phyloP scores from a whole-genome alignment of 2,113 vertebrate genomes.

The Chamaea fasciata region DNA sequence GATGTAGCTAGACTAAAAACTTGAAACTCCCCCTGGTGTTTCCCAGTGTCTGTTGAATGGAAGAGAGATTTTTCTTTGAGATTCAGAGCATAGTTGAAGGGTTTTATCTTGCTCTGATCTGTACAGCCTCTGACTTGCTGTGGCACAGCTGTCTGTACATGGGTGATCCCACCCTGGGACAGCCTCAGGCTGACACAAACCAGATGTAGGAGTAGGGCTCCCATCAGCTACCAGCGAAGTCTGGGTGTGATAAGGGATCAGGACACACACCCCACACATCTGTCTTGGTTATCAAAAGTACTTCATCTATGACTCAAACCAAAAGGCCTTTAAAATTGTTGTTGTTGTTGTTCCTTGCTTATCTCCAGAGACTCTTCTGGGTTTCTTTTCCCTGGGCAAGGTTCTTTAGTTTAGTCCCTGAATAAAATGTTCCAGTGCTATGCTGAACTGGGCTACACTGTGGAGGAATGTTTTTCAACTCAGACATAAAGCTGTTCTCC shows the following conservation, averaged over 20 bases:
- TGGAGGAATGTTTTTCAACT: neutral
- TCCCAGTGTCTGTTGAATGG: neutral
- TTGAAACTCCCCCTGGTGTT: neutral
- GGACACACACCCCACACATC: neutral
- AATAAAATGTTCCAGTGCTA: neutral
- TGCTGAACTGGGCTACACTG: neutral
- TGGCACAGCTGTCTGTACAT: neutral
- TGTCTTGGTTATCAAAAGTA: neutral
- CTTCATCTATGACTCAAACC: neutral
- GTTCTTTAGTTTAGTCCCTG: neutral
- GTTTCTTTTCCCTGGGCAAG: neutral
- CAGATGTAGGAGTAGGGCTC: neutral
- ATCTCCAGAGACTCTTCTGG: neutral
- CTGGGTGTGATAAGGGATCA: neutral
- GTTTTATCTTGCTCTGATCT: neutral
- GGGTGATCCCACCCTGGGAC: neutral
- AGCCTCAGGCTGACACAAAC: neutral
- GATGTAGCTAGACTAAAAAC: neutral
- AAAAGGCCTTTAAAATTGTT: neutral
- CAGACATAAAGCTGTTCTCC: neutral
- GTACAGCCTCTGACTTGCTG: neutral
- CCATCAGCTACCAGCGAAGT: neutral
- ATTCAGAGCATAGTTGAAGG: neutral
- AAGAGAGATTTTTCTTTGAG: neutral
- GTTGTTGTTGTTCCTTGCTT: neutral